Evolutionary conservation across 2,888 invertebrate species (phyloP), one percentile per base, ranked within the genome.

Genomic region (Amitus sp.): DNA sequence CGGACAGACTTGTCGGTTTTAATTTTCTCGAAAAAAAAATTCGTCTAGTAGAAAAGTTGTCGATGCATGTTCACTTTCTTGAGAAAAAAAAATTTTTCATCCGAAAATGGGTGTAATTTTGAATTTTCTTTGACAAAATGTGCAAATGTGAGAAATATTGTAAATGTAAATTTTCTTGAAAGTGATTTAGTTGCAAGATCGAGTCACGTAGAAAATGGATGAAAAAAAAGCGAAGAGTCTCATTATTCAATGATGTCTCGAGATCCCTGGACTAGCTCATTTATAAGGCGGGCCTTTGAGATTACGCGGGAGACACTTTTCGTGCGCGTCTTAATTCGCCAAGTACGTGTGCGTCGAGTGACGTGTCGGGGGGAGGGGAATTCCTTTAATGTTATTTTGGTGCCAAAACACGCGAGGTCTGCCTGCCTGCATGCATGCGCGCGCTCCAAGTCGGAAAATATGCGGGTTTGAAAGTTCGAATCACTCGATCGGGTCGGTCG

Each of bases 381-480:
- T 63, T 59, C 58, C 59, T 61, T 59, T 49, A 48, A 61, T 64
- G 54, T 66, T 66, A 66, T 64, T 62, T 62, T 51, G 43, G 57
- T 55, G 27, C 59, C 61, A 58, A 53, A 52, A 65, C n/a, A n/a
- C n/a, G 68, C 67, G 57, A 58, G 52, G 61, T 53, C 46, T 58
- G 48, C 67, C 66, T 67, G 76, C 74, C 77, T 76, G 76, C 79
- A 73, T 77, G 75, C 75, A 77, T 61, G 59, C 68, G 69, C 62
- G n/a, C n/a, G n/a, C n/a, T n/a, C n/a, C n/a, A n/a, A n/a, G n/a
- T 71, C 66, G 71, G 57, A 28, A 73, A 71, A 69, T 77, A 75
- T 77, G 76, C 74, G 74, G 76, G 75, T 75, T 77, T 72, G 72
- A 77, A 78, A 77, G 77, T 74, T 61, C 63, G 46, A 27, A 13